Base-by-base conservation (phyloP, 2,797 vertebrate genomes). In the Liparis tanakae region DNA sequence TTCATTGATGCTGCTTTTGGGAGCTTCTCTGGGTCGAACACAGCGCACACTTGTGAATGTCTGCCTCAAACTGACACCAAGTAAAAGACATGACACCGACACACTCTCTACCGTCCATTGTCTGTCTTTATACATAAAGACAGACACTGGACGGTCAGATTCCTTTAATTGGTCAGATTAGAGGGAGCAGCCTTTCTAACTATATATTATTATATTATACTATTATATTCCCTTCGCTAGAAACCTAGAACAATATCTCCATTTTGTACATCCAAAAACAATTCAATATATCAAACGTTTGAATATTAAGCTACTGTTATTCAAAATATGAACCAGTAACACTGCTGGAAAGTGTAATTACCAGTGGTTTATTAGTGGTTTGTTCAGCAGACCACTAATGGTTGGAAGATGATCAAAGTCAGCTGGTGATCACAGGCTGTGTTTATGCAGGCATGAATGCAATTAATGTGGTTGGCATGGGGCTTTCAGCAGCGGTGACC, bases 361-460 rank as follows among this genome's bases (percentile, higher is more conserved):
- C 10, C 17, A 37, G 25, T 30, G 25, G 25, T 30, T 30, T 30
- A 30, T 30, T 30, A 30, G 25, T 30, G 25, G 25, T 30, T 80
- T 85, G 64, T 76, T 85, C 48, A 72, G 57, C 54, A 57, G 81
- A 81, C 72, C 72, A 36, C 61, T 70, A 69, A 71, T 69, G 59
- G 43, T 37, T 72, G 67, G 61, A 73, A 57, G 54, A 39, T 12
- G 5, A 58, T 74, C 71, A 54, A 53, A 81, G 67, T 81, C 66
- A 57, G 76, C 68, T 68, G 70, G 48, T 80, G 74, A 74, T 64
- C 67, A 55, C 54, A 76, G 67, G 46, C 53, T 82, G 20, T 83
- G 60, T 79, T 72, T 55, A 75, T 70, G 69, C 72, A 82, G 78
- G 43, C 78, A 65, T 86, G 65, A 82, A 64, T 69, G 63, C 41